Conservation (phyloP, 2,888 invertebrate species). For the Apamea sordens region DNA sequence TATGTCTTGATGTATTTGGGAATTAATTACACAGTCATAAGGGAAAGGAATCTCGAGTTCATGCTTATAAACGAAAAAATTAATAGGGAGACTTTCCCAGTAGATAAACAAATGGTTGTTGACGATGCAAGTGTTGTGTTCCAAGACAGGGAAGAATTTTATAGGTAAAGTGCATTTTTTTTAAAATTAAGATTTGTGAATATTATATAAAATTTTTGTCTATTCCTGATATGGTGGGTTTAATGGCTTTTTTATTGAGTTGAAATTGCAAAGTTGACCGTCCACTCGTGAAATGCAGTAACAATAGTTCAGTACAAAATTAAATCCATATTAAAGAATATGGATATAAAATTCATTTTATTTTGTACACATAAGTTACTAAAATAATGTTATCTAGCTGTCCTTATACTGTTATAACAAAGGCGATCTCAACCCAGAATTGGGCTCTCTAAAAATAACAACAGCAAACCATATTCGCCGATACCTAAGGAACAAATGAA, state of each 20-base stretch:
- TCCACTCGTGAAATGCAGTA: not conserved
- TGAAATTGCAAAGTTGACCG: not conserved
- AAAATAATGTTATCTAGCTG: no score
- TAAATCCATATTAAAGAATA: no score
- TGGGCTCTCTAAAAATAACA: no score
- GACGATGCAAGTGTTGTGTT: conserved; percentile 85
- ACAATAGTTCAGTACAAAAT: not conserved
- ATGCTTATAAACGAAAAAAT: conserved; percentile 80
- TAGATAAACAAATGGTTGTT: conserved; percentile 75
- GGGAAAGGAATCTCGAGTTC: conserved; percentile 83
- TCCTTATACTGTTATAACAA: no score
- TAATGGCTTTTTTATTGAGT: not conserved
- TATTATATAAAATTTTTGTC: not conserved
- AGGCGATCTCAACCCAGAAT: no score
- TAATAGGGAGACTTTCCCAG: conserved; percentile 81
- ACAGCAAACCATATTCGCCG: no score
- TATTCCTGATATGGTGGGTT: not conserved
- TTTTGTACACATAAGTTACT: no score
- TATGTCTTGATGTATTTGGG: conserved; percentile 87
- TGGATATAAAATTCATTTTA: no score
- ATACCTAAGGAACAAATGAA: no score
- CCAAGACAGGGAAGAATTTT: conserved; percentile 79
- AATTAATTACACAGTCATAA: conserved; percentile 79
- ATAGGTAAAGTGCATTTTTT: conserved; percentile 72
- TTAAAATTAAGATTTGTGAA: not conserved